Evolutionary conservation across 92 coral and sea anemone genomes (phyloP), one percentile per base, ranked within the genome.

Genomic region (Epizoanthus illoricatus): DNA sequence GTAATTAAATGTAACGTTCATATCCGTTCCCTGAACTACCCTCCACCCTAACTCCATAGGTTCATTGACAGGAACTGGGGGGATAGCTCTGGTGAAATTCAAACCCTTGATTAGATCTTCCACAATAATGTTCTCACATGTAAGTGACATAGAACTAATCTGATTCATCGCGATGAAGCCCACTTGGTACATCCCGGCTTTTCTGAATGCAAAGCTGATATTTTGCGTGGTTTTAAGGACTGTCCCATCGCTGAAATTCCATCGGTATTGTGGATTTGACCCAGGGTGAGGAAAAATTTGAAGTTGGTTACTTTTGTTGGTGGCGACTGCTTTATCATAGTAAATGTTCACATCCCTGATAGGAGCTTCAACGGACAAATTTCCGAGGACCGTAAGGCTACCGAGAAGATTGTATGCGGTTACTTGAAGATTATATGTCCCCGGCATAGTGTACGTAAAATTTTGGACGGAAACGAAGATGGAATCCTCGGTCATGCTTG

Each of bases 181-280:
- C n/a, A 68, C 73, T 68, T 13, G n/a, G 19, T 68, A 40, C 18
- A 19, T 68, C 42, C 73, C 73, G 3, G 73, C 73, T 43, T 5
- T 68, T 15, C 45, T 68, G 49, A 68, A 39, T 24, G 73, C 42
- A 15, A 33, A 39, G 8, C 73, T 68, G 23, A 43, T 4, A 43
- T 68, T 68, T 4, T 68, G 49, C 18, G 20, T 67, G 4, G 73
- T 39, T n/a, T 68, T 23, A 17, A 68, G 21, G 18, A 43, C 17
- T 33, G 45, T 19, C n/a, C 73, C 73, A 68, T 68, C 73, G 20
- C 73, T 68, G 73, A 68, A 68, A 43, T 39, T 68, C 73, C 73
- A 68, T 40, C 20, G 73, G 52, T 68, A 68, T 33, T 68, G 73
- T 3, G 73, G 73, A 16, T 68, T 68, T 6, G 73, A 33, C 18